These are phyloP conservation scores for Agriopis aurantiaria DNA, from an alignment of 2,888 invertebrate species.

Conservation along the genomic window DNA sequence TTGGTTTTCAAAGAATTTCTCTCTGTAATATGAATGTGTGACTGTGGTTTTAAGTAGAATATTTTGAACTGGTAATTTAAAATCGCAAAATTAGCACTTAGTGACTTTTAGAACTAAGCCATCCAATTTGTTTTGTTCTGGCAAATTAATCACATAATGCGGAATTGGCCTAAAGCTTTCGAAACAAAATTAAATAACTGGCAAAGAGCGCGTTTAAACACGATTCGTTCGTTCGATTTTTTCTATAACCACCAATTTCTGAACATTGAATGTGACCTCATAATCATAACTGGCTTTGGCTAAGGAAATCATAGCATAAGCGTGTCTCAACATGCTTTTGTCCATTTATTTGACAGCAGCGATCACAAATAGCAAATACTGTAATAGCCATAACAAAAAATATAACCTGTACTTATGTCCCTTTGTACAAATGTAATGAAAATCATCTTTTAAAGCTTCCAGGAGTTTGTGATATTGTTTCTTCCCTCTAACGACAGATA, in stretches of 20 bases:
- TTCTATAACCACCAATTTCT: too few species aligned
- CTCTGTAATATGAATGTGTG: slow-evolving; percentile 17
- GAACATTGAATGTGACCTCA: too few species aligned
- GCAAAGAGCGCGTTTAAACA: too few species aligned
- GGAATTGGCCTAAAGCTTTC: not conserved
- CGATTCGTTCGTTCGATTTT: too few species aligned
- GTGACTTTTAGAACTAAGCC: too few species aligned
- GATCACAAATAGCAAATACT: too few species aligned
- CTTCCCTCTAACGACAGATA: slow-evolving; percentile 16
- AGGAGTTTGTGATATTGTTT: slow-evolving; percentile 21
- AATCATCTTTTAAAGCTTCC: slow-evolving; percentile 32
- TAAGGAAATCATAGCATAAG: not conserved
- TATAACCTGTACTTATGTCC: slow-evolving; percentile 37
- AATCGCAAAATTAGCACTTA: too few species aligned
- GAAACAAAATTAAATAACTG: not conserved
- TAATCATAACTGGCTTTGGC: not conserved
- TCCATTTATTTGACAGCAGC: too few species aligned
- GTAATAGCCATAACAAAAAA: not conserved
- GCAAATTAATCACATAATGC: not conserved
- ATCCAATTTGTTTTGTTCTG: too few species aligned
- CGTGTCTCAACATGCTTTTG: too few species aligned
- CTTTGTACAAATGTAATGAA: slow-evolving; percentile 27
- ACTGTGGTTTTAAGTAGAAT: too few species aligned
- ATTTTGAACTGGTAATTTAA: too few species aligned
- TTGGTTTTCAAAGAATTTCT: slow-evolving; percentile 35